Base-by-base conservation (phyloP, 2,888 invertebrate species). In the Dasypolia templi region DNA sequence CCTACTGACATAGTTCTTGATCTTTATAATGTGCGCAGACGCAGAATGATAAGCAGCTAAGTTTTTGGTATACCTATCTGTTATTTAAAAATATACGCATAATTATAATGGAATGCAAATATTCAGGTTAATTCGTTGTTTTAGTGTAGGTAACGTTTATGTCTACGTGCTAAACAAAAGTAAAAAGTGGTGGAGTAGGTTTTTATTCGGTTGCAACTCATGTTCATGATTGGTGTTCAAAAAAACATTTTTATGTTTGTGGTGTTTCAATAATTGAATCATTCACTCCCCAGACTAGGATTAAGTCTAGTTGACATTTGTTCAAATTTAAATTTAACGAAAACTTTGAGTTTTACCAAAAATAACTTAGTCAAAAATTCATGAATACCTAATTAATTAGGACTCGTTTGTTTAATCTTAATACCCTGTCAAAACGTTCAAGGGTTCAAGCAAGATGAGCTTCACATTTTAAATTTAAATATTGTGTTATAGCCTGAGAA, bases 1-100 rank as follows among this genome's bases (percentile, higher is more conserved):
- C 62, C 81, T 59, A 81, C 58, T 81, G 74, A 73, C 81, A 79
- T 69, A 69, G 55, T 79, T 81, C 58, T 69, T 69, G 80, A 79
- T 81, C 74, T 81, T 83, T 73, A 46, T 55, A 62, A 55, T 58
- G 42, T 74, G 74, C 74, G 79, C 79, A 66, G 56, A 29, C 76
- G 76, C 62, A 32, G 39, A 58, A 29, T 55, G 80, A 81, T 81
- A 81, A 83, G 68, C 53, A 22, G 53, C 19, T 42, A 22, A 58
- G 46, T 53, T 58, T 76, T 67, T 63, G 63, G 62, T 32, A 49
- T 51, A 70, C 2, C 32, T 39, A 44, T 56, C 26, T 56, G 39
- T 12, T 61, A 7, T 59, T 29, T 49, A 3, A 39, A 12, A 65
- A 53, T 49, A 35, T 64, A 65, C 81, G 75, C 75, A 44, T 65